Evolutionary conservation across 2,888 invertebrate species (phyloP), one percentile per base, ranked within the genome.

Genomic region (Antheraea assamensis): DNA sequence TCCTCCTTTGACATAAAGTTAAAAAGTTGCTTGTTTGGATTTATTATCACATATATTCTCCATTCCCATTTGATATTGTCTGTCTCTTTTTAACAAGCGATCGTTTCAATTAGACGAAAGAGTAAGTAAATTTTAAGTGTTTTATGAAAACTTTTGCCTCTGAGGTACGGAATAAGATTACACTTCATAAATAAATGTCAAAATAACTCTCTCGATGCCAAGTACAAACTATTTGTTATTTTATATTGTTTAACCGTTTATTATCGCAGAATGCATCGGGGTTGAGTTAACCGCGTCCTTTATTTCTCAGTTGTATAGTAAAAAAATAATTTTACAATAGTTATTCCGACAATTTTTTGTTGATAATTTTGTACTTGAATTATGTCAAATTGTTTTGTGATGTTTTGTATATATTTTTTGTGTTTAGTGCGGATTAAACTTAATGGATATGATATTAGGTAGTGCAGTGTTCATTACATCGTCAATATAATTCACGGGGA

Each of bases 151-250:
- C 58, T n/a, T 42, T 58, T 66, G 27, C 49, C 42, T 21, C 64
- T n/a, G 27, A 52, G 15, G 21, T 74, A 52, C 68, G 68, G 74
- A 78, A 74, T 77, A 78, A 61, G 68, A 71, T 64, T 42, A 75
- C 64, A 73, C 74, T 82, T 82, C 81, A 74, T 82, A 81, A 74
- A 78, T 82, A 85, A 82, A 85, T 81, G 88, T 88, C 88, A 88
- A 87, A 88, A 87, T 91, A 92, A 87, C 92, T 93, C 92, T 92
- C 93, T 93, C 88, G 92, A 92, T 92, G 93, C 91, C 83, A 92
- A 91, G 87, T 89, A 42, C 42, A 42, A 85, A 86, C 82, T 82
- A 85, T 83, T 87, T 89, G 89, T 92, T 92, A 90, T 90, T 91
- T 89, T 89, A 84, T 75, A 82, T 82, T 82, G 79, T 83, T 87